A percentile compares a stretch with the other conserved stretches of the same genome.
Evolutionary conservation across 1,140 invertebrate genomes (phyloP).

Genomic region (Platyscapa corneri): DNA sequence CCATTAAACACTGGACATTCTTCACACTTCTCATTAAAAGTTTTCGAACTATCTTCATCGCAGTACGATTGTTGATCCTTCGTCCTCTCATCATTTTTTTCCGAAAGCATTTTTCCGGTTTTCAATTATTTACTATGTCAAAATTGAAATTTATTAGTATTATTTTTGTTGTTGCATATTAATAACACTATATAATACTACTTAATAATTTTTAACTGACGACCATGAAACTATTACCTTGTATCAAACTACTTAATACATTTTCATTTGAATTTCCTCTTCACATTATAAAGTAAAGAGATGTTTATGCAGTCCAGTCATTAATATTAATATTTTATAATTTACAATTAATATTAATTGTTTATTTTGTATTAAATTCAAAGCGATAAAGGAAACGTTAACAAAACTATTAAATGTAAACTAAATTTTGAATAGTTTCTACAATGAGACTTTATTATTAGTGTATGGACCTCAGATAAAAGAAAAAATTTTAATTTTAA

Average conservation of each 20-base stretch:
- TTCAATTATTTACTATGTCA: neutral
- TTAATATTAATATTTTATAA: neutral
- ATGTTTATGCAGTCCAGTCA: neutral
- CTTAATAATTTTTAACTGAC: slow-evolving; percentile 36
- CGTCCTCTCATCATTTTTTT: neutral
- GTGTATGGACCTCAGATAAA: too few species aligned
- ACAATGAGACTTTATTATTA: too few species aligned
- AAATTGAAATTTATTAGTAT: neutral
- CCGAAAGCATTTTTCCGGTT: slow-evolving; percentile 30
- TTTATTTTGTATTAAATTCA: neutral
- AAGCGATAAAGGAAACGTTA: neutral
- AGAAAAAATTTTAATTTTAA: too few species aligned
- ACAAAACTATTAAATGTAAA: neutral
- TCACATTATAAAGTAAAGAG: slow-evolving; percentile 9
- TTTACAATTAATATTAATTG: neutral
- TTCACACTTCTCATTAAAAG: neutral
- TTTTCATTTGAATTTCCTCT: slow-evolving; percentile 48
- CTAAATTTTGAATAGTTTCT: too few species aligned
- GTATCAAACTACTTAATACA: slow-evolving; percentile 31
- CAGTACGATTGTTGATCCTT: neutral
- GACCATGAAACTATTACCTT: slow-evolving; percentile 46
- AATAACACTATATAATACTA: neutral
- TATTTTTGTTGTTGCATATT: neutral
- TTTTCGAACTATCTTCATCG: neutral
- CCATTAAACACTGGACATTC: slow-evolving; percentile 4